Evolutionary conservation across 2,113 vertebrate species (phyloP), one percentile per base, ranked within the genome.

Genomic region (Gopherus flavomarginatus): DNA sequence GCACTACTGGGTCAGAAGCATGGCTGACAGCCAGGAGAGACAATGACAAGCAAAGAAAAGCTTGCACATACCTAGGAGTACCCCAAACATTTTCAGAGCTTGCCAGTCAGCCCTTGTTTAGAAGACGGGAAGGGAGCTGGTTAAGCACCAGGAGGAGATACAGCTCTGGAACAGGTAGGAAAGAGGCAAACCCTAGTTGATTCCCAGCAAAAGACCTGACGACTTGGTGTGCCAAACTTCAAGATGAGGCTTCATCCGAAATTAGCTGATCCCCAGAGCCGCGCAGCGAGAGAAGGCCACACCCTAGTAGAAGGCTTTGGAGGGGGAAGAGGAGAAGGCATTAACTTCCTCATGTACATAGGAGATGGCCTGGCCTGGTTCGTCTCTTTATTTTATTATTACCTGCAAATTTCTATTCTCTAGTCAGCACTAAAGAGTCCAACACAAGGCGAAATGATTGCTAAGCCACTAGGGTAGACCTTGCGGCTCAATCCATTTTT

Each of bases 281-380:
- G n/a, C 78, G 92, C 86, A 90, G 24, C 2, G 75, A 52, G 69
- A 82, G 52, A 69, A 92, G n/a, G 86, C 35, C 31, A 86, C 90
- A 44, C 21, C 59, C n/a, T 62, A 35, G 21, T 0, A 17, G 82
- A 81, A 38, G 85, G 7, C 65, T 82, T 2, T 29, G 54, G 44
- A n/a, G 47, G 94, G 31, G 24, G 65, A 94, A 6, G 38, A 57
- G 29, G 21, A 94, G 85, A 1, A 42, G 12, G 5, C 87, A 22
- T 12, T 17, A 53, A 44, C 31, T 65, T 42, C 49, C 8, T 27
- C 49, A 14, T 75, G 82, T 59, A 54, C 31, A 52, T 16, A 69
- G 56, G 19, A 59, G 49, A 72, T 22, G 11, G 17, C 87, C 91
- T 83, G 82, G 93, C 86, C 50, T 3, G 1, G 27, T 83, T 56